Evolutionary conservation across 2,888 invertebrate genomes (phyloP).

Genomic region (Petrophora chlorosata): DNA sequence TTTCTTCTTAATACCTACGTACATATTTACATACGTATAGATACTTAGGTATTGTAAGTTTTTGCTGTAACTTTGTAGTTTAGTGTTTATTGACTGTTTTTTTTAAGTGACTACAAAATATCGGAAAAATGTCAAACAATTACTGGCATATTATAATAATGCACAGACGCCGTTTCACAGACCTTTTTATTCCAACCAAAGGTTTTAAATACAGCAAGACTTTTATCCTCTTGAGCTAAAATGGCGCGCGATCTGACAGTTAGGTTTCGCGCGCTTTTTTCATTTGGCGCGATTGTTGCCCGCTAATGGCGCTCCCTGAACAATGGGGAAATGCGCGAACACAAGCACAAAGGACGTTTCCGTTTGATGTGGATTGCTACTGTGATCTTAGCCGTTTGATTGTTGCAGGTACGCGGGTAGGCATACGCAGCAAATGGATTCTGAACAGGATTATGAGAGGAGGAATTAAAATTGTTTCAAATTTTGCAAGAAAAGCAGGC

Average conservation of each 20-base stretch:
- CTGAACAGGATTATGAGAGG: neutral
- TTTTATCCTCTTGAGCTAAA: slow-evolving; percentile 51
- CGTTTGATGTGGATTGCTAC: slow-evolving; percentile 73
- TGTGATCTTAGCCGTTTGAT: slow-evolving; percentile 43
- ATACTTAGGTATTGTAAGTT: too few species aligned
- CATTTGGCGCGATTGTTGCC: slow-evolving; percentile 64
- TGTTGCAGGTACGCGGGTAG: slow-evolving; percentile 24
- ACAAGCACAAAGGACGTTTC: slow-evolving; percentile 68
- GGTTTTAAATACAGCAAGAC: slow-evolving; percentile 33
- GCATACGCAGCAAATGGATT: slow-evolving; percentile 24
- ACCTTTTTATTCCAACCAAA: slow-evolving; percentile 28
- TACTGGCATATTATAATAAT: neutral
- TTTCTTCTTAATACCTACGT: too few species aligned
- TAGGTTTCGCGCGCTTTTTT: slow-evolving; percentile 64
- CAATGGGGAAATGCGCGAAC: slow-evolving; percentile 69
- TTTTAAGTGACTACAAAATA: too few species aligned
- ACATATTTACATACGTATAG: too few species aligned
- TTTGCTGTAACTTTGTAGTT: too few species aligned
- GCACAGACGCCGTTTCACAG: neutral
- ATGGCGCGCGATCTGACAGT: slow-evolving; percentile 74
- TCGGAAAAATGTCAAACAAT: too few species aligned
- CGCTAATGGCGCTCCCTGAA: slow-evolving; percentile 74
- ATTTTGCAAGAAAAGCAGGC: too few species aligned
- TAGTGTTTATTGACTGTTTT: too few species aligned
- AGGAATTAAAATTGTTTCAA: neutral